phyloP scores from a whole-genome alignment of 2,113 vertebrate genomes.

The Syngnathus scovelli region DNA sequence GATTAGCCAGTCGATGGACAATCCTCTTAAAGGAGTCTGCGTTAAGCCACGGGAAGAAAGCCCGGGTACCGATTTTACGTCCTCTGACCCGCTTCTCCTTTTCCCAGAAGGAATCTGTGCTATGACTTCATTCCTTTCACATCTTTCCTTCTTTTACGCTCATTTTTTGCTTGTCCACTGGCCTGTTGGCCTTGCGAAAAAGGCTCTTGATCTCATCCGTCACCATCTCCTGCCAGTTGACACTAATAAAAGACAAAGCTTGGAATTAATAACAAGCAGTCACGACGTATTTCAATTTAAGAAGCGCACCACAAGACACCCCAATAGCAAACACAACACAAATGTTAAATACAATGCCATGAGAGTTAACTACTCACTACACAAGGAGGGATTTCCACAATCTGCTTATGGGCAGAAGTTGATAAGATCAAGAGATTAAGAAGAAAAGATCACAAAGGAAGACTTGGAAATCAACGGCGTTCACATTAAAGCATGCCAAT shows the following conservation, averaged over 20 bases:
- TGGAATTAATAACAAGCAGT: neutral
- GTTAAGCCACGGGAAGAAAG: constrained; percentile 60
- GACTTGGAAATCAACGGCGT: constrained; percentile 12
- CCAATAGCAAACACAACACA: neutral
- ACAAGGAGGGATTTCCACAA: constrained; percentile 24
- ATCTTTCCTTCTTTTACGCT: constrained; percentile 18
- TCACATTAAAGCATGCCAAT: neutral
- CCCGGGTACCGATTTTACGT: constrained; percentile 27
- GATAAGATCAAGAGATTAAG: constrained; percentile 57
- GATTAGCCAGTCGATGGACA: constrained; percentile 67
- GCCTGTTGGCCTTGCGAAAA: constrained; percentile 72
- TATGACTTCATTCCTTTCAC: constrained; percentile 9
- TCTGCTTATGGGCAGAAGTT: constrained; percentile 45
- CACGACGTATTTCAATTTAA: neutral
- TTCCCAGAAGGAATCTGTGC: neutral
- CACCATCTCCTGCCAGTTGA: constrained; percentile 78
- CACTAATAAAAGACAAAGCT: constrained; percentile 58
- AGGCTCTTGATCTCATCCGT: constrained; percentile 80
- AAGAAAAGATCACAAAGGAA: constrained; percentile 25
- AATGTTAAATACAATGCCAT: neutral
- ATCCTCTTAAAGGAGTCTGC: constrained; percentile 75
- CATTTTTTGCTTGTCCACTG: constrained; percentile 65
- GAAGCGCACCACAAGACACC: neutral
- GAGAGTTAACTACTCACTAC: constrained; percentile 18
- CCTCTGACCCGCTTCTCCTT: constrained; percentile 8